Evolutionary conservation across 2,888 invertebrate genomes (phyloP).

Genomic region (Cacoxenus indagator): DNA sequence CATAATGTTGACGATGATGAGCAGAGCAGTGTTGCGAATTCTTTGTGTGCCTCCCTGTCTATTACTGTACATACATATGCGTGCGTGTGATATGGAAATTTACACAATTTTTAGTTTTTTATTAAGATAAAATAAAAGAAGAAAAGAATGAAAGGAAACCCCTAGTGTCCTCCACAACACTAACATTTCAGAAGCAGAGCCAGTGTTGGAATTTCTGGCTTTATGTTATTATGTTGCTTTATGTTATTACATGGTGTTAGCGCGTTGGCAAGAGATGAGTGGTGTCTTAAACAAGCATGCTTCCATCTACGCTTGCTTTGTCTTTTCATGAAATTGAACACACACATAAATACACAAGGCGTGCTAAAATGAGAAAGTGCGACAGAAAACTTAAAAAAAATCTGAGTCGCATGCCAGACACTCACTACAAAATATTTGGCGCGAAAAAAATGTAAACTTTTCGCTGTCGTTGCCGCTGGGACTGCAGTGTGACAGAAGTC

Average conservation of each 20-base stretch:
- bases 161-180: background rate
- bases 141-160: background rate
- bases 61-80: too few species aligned
- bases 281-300: slow-evolving; percentile 2
- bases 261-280: background rate
- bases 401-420: too few species aligned
- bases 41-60: too few species aligned
- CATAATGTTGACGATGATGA: background rate
- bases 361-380: background rate
- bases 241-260: background rate
- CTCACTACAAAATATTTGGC: background rate
- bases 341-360: background rate
- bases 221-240: background rate
- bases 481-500: background rate
- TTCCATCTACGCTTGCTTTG: background rate
- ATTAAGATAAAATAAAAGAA: background rate
- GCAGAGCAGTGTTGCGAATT: too few species aligned
- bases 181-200: too few species aligned
- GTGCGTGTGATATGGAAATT: background rate
- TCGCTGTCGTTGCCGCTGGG: background rate
- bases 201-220: too few species aligned
- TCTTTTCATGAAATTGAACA: background rate
- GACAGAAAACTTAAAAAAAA: background rate
- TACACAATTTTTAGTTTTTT: background rate
- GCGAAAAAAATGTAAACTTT: slow-evolving; percentile 12